These are phyloP conservation scores for Heliconius aoede DNA, from an alignment of 2,888 invertebrate genomes.

Conservation along the genomic window DNA sequence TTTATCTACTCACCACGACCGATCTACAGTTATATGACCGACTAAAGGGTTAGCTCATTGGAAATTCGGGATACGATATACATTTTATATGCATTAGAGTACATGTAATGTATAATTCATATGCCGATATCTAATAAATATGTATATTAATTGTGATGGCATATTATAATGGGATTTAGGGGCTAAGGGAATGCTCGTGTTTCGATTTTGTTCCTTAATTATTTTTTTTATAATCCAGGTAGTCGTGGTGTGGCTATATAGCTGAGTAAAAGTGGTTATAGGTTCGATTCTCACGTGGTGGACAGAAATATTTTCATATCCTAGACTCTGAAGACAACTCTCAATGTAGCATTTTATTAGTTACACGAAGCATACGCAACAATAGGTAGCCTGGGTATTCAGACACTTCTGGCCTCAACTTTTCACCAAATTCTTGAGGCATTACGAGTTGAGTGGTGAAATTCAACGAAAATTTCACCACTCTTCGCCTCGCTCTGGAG, in stretches of 20 bases:
- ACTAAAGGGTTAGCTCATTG: constrained; percentile 45
- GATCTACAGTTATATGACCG: constrained; percentile 43
- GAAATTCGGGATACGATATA: constrained; percentile 49
- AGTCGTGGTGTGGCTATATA: no score
- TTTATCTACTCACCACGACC: constrained; percentile 37
- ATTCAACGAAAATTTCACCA: no score
- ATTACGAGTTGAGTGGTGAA: no score
- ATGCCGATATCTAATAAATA: constrained; percentile 44
- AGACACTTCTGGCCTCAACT: no score
- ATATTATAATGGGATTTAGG: constrained; percentile 43
- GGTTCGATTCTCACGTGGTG: background rate
- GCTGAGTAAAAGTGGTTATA: background rate
- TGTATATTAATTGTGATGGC: constrained; percentile 45
- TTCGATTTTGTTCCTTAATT: background rate
- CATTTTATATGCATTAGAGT: constrained; percentile 38
- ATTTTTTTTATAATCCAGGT: no score
- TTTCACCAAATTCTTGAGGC: no score
- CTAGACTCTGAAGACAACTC: no score
- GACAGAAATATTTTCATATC: no score
- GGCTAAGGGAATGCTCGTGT: constrained; percentile 22
- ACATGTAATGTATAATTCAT: constrained; percentile 44
- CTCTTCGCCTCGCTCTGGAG: no score
- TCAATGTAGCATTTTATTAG: no score
- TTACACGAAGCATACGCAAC: no score
- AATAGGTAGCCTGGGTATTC: no score